Evolutionary conservation across 2,888 invertebrate genomes (phyloP), one percentile per base, ranked within the genome.

Genomic region (Embidobia sp.): DNA sequence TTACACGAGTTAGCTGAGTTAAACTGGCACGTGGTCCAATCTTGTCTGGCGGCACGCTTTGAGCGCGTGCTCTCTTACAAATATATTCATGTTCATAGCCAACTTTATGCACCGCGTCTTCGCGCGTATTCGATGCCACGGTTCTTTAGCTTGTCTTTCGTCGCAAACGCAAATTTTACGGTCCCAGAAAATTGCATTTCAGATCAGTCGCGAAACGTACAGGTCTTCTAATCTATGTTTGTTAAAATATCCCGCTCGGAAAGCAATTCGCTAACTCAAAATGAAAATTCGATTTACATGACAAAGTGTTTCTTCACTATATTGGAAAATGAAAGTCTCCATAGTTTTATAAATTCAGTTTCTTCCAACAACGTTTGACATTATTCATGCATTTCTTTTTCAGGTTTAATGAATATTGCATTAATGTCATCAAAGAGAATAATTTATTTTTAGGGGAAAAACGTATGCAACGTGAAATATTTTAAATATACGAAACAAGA

Each of bases 21-120:
- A 73, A 72, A 49, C 66, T 74, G 67, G 74, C 74, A 61, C 67
- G 74, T 74, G 66, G 74, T 66, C 59, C 53, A 67, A 66, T 66
- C 74, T 57, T n/a, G 57, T 59, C 57, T 51, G 64, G 40, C 59
- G 73, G 59, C 73, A 74, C 73, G 73, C 73, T 74, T 74, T 74
- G 46, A 59, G 44, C 66, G 73, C 73, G 73, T 74, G 73, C 66
- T 64, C 64, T 18, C 44, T 53, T 66, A 51, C 73, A 64, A 73
- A 73, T 57, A 64, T 64, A 64, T 64, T 73, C 64, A 64, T 57
- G 64, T 44, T 64, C 61, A 66, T 48, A 42, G 66, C 73, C 51
- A 66, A 59, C 74, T 74, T 74, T 59, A 64, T 44, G 73, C 66
- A 31, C 16, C 13, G 53, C 49, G 35, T 18, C 49, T 57, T 63